Evolutionary conservation across 2,113 vertebrate species (phyloP).

Genomic region (Nothoprocta perdicaria): DNA sequence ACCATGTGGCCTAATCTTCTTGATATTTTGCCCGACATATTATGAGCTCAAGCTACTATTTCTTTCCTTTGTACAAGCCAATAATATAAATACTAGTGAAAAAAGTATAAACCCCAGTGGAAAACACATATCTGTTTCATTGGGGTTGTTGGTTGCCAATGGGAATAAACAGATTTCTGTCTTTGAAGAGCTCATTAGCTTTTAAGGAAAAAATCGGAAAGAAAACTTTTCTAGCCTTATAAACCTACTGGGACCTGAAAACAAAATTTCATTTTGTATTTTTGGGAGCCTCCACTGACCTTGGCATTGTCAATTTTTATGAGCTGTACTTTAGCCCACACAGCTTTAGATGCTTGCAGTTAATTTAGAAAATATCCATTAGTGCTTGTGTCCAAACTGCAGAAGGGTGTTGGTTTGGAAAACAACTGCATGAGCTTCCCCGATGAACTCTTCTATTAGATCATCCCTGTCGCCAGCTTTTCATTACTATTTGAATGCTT

Average conservation of each 20-base stretch:
- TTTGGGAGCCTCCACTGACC: constrained; percentile 33
- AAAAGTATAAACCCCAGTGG: constrained; percentile 55
- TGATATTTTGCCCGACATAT: constrained; percentile 67
- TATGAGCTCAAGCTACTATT: constrained; percentile 68
- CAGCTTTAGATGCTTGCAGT: constrained; percentile 37
- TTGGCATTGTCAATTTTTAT: constrained; percentile 33
- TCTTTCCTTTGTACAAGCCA: constrained; percentile 73
- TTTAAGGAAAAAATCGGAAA: constrained; percentile 2
- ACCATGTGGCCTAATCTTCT: constrained; percentile 70
- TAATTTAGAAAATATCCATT: constrained; percentile 20
- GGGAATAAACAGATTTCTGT: constrained; percentile 66
- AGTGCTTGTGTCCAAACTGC: constrained; percentile 10
- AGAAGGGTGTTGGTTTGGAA: constrained; percentile 51
- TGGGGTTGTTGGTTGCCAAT: constrained; percentile 60
- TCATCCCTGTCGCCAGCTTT: background rate
- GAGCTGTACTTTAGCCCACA: constrained; percentile 57
- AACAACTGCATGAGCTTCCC: constrained; percentile 13
- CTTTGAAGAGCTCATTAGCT: constrained; percentile 58
- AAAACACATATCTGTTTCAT: constrained; percentile 57
- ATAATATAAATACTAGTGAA: constrained; percentile 50
- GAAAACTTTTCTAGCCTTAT: background rate
- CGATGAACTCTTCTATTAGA: background rate
- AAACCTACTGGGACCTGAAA: constrained; percentile 4
- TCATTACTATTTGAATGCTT: background rate
- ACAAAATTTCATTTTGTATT: constrained; percentile 30